Base-by-base conservation (phyloP, 2,797 vertebrate species). In the Hybognathus amarus region DNA sequence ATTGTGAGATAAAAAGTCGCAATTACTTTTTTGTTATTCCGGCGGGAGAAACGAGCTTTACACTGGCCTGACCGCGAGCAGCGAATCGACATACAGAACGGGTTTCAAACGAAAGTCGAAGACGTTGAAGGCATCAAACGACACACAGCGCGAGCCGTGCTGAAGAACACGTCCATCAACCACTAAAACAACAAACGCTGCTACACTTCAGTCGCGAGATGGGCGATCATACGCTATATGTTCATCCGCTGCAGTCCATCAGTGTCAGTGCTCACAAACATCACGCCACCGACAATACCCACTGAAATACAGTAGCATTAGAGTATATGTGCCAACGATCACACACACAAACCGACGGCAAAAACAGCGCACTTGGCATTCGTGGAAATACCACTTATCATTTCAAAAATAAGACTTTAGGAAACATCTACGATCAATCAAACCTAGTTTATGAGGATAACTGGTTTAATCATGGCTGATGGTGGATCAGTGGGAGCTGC, bases 401-500 rank as follows among this genome's bases (percentile, higher is more conserved):
- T 36, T 80, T 64, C 15, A 74, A 74, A 81, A 81, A 81, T 64
- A 81, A 24, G 68, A 73, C 52, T 80, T 80, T 33, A 80, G 52
- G 8, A 59, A 59, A 79, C 47, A 56, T 69, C 36, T 22, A 18
- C 2, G 7, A 36, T 56, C 50, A 40, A 56, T 27, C n/a, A 76
- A 77, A 61, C 13, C 22, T 20, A 45, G 45, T 75, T 59, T 20
- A 17, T 13, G 45, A 17, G 30, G 24, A 11, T 59, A 22, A 22
- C 75, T 47, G 40, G 75, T 27, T 77, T 64, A 64, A 13, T 24
- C 52, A 40, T 15, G 52, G 73, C 73, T 54, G 71, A 45, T 45
- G 12, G 42, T 45, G 13, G 4, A 45, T 45, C 42, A 45, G 13
- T 40, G 10, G 0, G 40, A 40, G 40, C 10, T 40, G 40, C 40